Percentiles rank a stretch among this genome's conserved stretches.
Evolutionary conservation across 1,140 invertebrate genomes (phyloP).

Genomic region (Brachionus manjavacas): DNA sequence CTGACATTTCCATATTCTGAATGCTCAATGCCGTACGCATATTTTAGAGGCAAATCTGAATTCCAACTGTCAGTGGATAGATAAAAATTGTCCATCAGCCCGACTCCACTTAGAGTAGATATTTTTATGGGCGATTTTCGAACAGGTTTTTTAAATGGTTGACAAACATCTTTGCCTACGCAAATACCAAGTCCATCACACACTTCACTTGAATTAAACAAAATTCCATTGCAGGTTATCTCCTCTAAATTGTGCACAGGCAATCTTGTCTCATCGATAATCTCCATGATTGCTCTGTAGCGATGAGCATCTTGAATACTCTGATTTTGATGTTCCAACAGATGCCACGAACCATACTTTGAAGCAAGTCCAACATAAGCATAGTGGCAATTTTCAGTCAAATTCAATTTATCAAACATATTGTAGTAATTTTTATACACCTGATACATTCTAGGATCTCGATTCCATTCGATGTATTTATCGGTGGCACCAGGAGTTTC

Average conservation of each 20-base stretch:
- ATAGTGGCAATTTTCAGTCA: constrained; percentile 29
- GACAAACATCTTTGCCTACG: not conserved
- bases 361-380: constrained; percentile 15
- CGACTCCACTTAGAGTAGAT: not conserved
- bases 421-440: constrained; percentile 9
- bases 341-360: constrained; percentile 11
- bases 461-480: constrained; percentile 28
- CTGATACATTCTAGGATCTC: constrained; percentile 26
- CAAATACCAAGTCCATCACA: not conserved
- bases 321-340: constrained; percentile 28
- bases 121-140: not conserved
- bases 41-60: constrained; percentile 6
- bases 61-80: not conserved
- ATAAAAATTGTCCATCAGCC: not conserved
- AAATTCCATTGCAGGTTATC: not conserved
- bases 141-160: not conserved
- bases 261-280: not conserved
- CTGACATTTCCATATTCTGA: not conserved
- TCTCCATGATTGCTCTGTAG: not conserved
- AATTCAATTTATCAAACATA: not conserved
- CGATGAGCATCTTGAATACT: constrained; percentile 16
- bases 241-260: not conserved
- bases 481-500: constrained; percentile 20
- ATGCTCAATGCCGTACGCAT: constrained; percentile 3
- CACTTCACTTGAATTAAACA: not conserved